Base-by-base conservation (phyloP, 2,113 vertebrate species). In the Panthera leo region DNA sequence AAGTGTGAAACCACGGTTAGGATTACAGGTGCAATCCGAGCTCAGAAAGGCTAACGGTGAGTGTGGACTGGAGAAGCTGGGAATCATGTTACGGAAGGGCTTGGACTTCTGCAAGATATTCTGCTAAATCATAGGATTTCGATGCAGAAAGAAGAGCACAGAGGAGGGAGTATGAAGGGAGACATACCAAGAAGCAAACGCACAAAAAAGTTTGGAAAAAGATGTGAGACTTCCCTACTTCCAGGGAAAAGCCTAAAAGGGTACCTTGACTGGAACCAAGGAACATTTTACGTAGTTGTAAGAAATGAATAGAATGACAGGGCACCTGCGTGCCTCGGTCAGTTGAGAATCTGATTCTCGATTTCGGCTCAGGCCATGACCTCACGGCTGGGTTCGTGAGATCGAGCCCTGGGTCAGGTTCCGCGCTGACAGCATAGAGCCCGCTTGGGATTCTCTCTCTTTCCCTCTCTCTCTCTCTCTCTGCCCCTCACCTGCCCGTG, bases 1-100 rank as follows among this genome's bases (percentile, higher is more conserved):
- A 10, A 36, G 25, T 7, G 7, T n/a, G 15, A 61, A 9, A 13
- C 12, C 9, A 3, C 14, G 0, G 1, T 18, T 16, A 58, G 36
- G 8, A 36, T 14, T 10, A 7, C 5, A 67, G 27, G 13, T 31
- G 10, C 21, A 27, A 34, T 25, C 39, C 0, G 27, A 83, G 67
- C 13, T n/a, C 85, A 12, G 10, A 0, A n/a, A 63, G 34, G 16
- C 31, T 5, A 15, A 19, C 3, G 25, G 31, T 83, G 4, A 11
- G 14, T 2, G 16, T 12, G 11, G 18, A 2, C 90, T 11, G 18
- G 39, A 63, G 25, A 51, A 48, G 8, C 2, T 21, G 34, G 21
- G 27, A 51, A 21, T 45, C 18, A 14, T 23, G 61, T 67, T 16
- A 10, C 14, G 48, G 48, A 31, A 85, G 5, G 36, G 14, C 5